phyloP scores from a whole-genome alignment of 2,113 vertebrate species.

The Lophius piscatorius region DNA sequence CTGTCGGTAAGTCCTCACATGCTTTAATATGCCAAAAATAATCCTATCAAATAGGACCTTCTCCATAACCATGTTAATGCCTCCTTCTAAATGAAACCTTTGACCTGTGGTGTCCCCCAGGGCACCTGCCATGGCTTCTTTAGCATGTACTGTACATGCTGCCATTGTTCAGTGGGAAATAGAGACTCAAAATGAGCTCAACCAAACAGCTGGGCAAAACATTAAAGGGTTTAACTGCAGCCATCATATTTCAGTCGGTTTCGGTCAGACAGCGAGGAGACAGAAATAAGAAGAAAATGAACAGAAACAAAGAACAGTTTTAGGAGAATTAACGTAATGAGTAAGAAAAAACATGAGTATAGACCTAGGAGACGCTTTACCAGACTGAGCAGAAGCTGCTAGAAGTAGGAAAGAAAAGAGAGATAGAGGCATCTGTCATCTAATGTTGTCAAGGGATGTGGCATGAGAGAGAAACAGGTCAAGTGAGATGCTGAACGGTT shows the following conservation, averaged over 20 bases:
- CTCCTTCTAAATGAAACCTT: no score
- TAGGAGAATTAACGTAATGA: not conserved
- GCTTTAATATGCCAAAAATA: no score
- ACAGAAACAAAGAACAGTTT: not conserved
- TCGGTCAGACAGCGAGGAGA: conserved; percentile 6
- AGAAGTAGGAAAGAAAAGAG: not conserved
- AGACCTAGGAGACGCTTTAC: not conserved
- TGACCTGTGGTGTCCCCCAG: no score
- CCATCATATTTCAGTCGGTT: conserved; percentile 10
- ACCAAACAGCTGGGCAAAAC: no score
- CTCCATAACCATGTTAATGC: no score
- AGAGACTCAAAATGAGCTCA: no score
- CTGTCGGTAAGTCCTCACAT: no score
- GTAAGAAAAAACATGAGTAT: not conserved
- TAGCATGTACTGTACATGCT: no score
- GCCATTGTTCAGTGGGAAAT: no score
- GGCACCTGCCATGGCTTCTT: no score
- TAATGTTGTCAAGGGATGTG: conserved; percentile 38
- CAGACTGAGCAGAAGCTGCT: conserved; percentile 1
- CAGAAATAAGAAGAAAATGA: not conserved
- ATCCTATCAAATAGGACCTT: no score
- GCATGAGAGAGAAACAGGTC: conserved; percentile 43
- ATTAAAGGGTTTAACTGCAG: conserved; percentile 12
- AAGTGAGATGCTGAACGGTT: conserved; percentile 51
- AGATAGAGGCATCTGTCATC: conserved; percentile 28